Evolutionary conservation across 2,113 vertebrate genomes (phyloP).

Genomic region (Falco punctatus): DNA sequence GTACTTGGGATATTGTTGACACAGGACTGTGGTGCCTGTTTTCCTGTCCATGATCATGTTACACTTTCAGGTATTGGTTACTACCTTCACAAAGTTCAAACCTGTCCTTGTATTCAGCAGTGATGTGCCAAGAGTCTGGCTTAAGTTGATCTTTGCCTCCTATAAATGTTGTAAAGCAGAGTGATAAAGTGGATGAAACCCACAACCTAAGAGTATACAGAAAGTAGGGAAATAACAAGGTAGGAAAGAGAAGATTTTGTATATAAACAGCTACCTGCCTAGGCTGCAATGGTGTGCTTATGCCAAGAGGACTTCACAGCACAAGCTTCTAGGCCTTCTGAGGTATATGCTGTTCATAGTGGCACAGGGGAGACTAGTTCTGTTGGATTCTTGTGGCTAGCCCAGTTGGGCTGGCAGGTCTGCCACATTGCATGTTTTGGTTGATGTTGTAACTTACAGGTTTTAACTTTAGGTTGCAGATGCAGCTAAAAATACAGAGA

Average conservation of each 20-base stretch:
- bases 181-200: neutral
- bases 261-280: neutral
- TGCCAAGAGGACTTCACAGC: neutral
- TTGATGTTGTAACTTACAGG: neutral
- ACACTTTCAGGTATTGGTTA: accelerated
- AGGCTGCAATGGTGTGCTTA: neutral
- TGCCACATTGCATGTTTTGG: neutral
- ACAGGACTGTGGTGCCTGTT: accelerated
- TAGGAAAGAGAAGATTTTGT: neutral
- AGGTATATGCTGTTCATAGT: accelerated
- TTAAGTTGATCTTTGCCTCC: neutral
- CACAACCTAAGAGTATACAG: neutral
- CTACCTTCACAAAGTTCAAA: neutral
- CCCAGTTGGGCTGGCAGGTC: neutral
- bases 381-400: neutral
- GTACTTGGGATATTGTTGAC: accelerated
- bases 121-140: neutral
- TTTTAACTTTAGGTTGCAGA: slow-evolving; percentile 83
- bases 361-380: neutral
- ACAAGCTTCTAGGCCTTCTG: neutral
- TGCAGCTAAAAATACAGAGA: slow-evolving; percentile 91
- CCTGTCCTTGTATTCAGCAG: accelerated
- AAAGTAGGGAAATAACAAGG: neutral
- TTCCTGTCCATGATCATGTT: accelerated
- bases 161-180: neutral